Evolutionary conservation across 2,888 invertebrate genomes (phyloP), one percentile per base, ranked within the genome.

Genomic region (Linnaemya vulpina): DNA sequence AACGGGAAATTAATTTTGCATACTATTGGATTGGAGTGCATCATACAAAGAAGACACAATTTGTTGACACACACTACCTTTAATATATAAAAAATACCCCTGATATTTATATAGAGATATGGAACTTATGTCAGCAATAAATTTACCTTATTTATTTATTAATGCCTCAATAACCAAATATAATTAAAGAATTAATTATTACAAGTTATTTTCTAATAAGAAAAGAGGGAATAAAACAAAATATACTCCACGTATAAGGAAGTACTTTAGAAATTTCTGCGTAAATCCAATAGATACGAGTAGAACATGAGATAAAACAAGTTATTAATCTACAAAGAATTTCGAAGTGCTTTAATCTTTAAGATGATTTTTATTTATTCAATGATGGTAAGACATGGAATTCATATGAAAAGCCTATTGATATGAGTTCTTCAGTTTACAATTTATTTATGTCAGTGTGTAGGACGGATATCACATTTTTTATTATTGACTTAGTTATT

Each of bases 1-100:
- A 51, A 81, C 73, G 81, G 81, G 67, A 81, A 81, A 84, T 84
- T 84, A 84, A 81, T 77, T 84, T 77, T 77, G 81, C 62, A 73
- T 84, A 73, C 76, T 73, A 49, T 77, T 67, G 68, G 77, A 60
- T 58, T 10, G 75, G 43, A 75, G 71, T 74, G 35, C 22, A 51
- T 22, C 15, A 3, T 13, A 40, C 17, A 58, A 55, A 71, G 11
- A 9, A 40, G 80, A 71, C 75, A 84, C 11, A 84, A 76, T 68
- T 55, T 75, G 40, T 70, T 74, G 40, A 67, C 62, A 67, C 22
- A 62, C 38, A 38, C 73, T 53, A 13, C 1, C 51, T 49, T n/a
- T n/a, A 22, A 38, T 62, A 43, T 17, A 58, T 9, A 15, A n/a
- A 46, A n/a, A n/a, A n/a, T n/a, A n/a, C n/a, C n/a, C 2, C 30